These are phyloP conservation scores for Halocynthia roretzi DNA, from an alignment of 23 tunicate genomes.

Conservation along the genomic window DNA sequence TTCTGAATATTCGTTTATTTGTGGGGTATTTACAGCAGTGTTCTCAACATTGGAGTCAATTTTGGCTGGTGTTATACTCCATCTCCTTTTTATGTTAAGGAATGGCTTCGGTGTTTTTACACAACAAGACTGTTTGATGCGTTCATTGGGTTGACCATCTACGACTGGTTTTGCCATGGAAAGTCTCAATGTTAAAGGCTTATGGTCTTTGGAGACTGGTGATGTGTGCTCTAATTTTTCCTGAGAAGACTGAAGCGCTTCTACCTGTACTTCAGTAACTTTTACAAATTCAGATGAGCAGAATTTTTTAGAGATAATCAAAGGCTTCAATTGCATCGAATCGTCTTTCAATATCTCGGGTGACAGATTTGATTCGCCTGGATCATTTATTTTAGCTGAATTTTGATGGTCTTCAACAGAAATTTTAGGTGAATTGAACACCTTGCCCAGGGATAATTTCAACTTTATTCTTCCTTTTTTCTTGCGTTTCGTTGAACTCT, in stretches of 20 bases:
- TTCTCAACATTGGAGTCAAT: neutral
- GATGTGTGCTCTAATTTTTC: neutral
- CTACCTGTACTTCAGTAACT: neutral
- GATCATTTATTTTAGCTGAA: neutral
- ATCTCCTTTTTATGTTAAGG: constrained; percentile 13
- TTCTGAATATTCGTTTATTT: neutral
- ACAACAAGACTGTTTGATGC: neutral
- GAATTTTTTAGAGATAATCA: constrained; percentile 4
- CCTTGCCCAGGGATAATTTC: constrained; percentile 20
- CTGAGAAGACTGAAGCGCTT: neutral
- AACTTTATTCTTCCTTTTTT: constrained; percentile 19
- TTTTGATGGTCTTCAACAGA: neutral
- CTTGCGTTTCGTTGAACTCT: neutral
- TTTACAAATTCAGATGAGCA: neutral
- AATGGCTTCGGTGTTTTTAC: neutral
- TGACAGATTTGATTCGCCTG: neutral
- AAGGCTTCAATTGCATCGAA: neutral
- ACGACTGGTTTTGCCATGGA: constrained; percentile 6
- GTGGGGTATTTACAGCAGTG: neutral
- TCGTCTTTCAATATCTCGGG: neutral
- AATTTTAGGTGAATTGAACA: neutral
- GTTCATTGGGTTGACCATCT: neutral
- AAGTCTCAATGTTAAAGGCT: constrained; percentile 10
- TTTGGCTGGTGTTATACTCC: constrained; percentile 1
- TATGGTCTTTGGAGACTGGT: constrained; percentile 1